Evolutionary conservation across 2,888 invertebrate genomes (phyloP).

Genomic region (Catocala sponsa): DNA sequence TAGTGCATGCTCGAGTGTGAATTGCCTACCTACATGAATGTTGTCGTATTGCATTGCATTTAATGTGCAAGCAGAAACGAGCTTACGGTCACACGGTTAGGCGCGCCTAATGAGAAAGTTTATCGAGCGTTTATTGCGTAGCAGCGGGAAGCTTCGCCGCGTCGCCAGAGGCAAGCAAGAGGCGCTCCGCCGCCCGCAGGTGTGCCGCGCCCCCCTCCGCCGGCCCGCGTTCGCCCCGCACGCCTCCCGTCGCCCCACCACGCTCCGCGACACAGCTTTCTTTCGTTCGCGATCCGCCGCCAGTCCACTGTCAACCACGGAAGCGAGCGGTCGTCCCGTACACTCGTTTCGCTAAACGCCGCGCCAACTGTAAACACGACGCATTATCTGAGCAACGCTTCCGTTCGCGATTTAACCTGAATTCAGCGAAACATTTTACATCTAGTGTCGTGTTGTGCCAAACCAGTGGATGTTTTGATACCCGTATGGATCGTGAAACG

Average conservation of each 20-base stretch:
- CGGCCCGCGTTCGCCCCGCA: slow-evolving; percentile 59
- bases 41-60: slow-evolving; percentile 78
- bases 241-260: slow-evolving; percentile 63
- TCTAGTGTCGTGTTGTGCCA: slow-evolving; percentile 83
- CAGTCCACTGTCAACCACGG: slow-evolving; percentile 83
- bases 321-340: slow-evolving; percentile 64
- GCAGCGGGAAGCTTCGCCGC: slow-evolving; percentile 84
- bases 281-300: slow-evolving; percentile 62
- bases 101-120: slow-evolving; percentile 88
- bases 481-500: slow-evolving; percentile 71
- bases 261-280: slow-evolving; percentile 71
- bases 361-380: slow-evolving; percentile 87
- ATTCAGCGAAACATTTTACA: slow-evolving; percentile 68
- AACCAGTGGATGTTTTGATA: slow-evolving; percentile 72
- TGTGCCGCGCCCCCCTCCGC: slow-evolving; percentile 66
- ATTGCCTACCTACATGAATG: slow-evolving; percentile 69
- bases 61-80: slow-evolving; percentile 80
- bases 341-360: slow-evolving; percentile 63
- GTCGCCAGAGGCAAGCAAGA: slow-evolving; percentile 71
- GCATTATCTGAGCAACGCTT: slow-evolving; percentile 79
- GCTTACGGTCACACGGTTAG: slow-evolving; percentile 87
- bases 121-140: slow-evolving; percentile 88
- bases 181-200: slow-evolving; percentile 80
- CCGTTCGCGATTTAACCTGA: slow-evolving; percentile 80
- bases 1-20: slow-evolving; percentile 65